A percentile compares a stretch with the other conserved stretches of the same genome.
Evolutionary conservation across 2,113 vertebrate genomes (phyloP).

Genomic region (Osmerus mordax): DNA sequence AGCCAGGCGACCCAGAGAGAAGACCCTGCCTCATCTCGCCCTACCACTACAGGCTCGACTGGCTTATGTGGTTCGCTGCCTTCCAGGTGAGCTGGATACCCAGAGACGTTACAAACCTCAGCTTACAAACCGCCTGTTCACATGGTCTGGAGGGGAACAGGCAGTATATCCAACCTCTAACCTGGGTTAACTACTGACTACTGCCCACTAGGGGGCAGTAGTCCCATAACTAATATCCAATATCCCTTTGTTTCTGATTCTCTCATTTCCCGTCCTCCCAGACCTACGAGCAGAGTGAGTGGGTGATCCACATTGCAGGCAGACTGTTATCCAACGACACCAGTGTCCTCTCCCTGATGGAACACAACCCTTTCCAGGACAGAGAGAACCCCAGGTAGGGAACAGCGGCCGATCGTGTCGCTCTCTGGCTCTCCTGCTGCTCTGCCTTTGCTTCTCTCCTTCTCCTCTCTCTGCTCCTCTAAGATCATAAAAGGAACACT

Average conservation of each 20-base stretch:
- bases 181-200: no score
- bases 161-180: no score
- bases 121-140: no score
- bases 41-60: conserved; percentile 94
- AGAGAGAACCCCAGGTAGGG: conserved; percentile 75
- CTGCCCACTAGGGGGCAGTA: conserved; percentile 26
- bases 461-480: no score
- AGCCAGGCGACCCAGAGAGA: conserved; percentile 78
- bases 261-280: conserved; percentile 41
- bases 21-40: conserved; percentile 86
- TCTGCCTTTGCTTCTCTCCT: no score
- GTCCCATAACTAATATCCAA: neutral
- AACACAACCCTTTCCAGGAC: conserved; percentile 80
- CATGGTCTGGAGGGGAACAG: no score
- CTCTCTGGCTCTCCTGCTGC: no score
- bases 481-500: no score
- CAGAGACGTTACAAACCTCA: no score
- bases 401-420: no score
- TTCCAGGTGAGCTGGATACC: conserved; percentile 79
- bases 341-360: conserved; percentile 77
- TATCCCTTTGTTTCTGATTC: neutral
- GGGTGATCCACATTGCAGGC: conserved; percentile 91
- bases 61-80: conserved; percentile 98
- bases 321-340: conserved; percentile 86
- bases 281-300: conserved; percentile 97